Percentiles rank a stretch among this genome's conserved stretches.
phyloP scores from a whole-genome alignment of 2,888 invertebrate species.

The Cyrtodaria siliqua region DNA sequence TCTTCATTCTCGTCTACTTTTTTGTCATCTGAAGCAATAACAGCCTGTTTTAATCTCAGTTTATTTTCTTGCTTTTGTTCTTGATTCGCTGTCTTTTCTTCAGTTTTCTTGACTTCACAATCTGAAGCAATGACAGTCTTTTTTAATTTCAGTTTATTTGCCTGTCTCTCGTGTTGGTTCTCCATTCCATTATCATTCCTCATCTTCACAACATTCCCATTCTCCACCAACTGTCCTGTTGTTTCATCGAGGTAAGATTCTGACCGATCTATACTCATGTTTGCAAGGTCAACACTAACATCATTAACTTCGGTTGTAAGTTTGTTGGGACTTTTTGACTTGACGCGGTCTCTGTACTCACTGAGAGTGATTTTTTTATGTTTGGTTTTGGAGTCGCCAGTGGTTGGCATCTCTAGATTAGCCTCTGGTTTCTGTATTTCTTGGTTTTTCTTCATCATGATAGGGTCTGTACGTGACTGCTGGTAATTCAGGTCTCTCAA shows the following conservation, averaged over 20 bases:
- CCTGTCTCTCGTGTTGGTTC: background rate
- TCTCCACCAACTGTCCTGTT: conserved; percentile 27
- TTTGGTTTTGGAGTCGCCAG: background rate
- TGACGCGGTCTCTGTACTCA: conserved; percentile 49
- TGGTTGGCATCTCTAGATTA: background rate
- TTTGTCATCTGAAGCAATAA: background rate
- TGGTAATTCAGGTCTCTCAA: conserved; percentile 60
- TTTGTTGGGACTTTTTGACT: conserved; percentile 45
- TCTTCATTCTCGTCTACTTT: background rate
- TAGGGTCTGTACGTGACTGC: conserved; percentile 7
- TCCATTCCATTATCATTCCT: background rate
- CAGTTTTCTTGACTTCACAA: background rate
- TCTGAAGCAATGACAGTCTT: conserved; percentile 29
- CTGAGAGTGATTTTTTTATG: conserved; percentile 50
- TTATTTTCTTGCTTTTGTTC: background rate
- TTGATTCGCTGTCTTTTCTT: background rate
- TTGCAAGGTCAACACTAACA: conserved; percentile 54
- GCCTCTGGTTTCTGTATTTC: too few relatives aligned
- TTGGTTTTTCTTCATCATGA: background rate
- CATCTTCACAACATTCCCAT: background rate
- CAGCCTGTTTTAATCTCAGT: background rate
- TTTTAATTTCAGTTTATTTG: conserved; percentile 43
- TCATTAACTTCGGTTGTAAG: conserved; percentile 27
- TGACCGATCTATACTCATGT: conserved; percentile 59
- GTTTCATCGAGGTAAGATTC: conserved; percentile 38